Evolutionary conservation across 2,888 invertebrate species (phyloP).

Genomic region (Bugulina stolonifera): DNA sequence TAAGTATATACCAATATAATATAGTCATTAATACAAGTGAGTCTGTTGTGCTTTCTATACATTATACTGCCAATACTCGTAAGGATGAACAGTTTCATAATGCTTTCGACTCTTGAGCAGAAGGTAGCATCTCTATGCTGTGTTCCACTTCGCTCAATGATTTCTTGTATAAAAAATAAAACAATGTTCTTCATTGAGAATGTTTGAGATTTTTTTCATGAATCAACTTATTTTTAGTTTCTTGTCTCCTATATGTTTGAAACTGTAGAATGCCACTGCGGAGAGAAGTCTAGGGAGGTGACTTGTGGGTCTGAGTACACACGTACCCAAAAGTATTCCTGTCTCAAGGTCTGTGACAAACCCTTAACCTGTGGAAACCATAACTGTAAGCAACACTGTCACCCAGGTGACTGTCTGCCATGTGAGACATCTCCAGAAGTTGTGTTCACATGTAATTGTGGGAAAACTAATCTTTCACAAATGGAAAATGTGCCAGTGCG

Average conservation of each 20-base stretch:
- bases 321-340: constrained; percentile 38
- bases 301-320: constrained; percentile 58
- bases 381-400: constrained; percentile 68
- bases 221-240: too few species aligned
- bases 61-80: too few species aligned
- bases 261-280: constrained; percentile 67
- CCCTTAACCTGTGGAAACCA: constrained; percentile 57
- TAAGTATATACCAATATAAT: constrained; percentile 33
- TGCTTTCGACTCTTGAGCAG: too few species aligned
- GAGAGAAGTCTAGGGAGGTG: constrained; percentile 61
- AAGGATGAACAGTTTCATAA: too few species aligned
- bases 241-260: too few species aligned
- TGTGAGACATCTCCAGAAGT: constrained; percentile 57
- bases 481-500: constrained; percentile 30
- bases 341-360: constrained; percentile 39
- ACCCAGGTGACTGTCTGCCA: constrained; percentile 68
- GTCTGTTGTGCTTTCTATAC: too few species aligned
- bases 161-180: too few species aligned
- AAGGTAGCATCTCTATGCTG: too few species aligned
- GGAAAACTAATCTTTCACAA: constrained; percentile 30
- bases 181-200: too few species aligned
- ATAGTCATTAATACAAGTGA: too few species aligned
- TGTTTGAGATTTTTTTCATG: too few species aligned
- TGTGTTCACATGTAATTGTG: constrained; percentile 43
- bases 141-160: too few species aligned